A percentile compares a stretch with the other conserved stretches of the same genome.
phyloP scores from a whole-genome alignment of 2,797 vertebrate genomes.

The Cryptoprocta ferox region DNA sequence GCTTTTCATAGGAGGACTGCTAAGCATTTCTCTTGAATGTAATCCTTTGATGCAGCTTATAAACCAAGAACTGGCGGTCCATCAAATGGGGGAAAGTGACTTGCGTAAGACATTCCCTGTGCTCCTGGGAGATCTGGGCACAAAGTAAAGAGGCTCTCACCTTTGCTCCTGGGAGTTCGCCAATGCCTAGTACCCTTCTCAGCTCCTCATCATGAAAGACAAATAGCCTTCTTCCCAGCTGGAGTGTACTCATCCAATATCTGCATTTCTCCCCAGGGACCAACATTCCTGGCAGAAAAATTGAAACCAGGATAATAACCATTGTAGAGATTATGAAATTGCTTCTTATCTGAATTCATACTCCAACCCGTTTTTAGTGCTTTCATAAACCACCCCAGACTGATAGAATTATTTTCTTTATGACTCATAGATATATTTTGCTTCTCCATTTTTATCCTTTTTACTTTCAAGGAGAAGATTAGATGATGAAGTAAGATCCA shows the following conservation, averaged over 20 bases:
- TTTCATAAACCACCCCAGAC: constrained; percentile 47
- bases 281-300: constrained; percentile 68
- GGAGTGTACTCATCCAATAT: neutral
- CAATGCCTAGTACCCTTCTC: constrained; percentile 22
- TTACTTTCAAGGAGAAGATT: constrained; percentile 61
- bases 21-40: constrained; percentile 31
- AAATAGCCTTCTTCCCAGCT: constrained; percentile 53
- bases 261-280: constrained; percentile 43
- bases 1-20: neutral
- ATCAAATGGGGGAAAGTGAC: constrained; percentile 4
- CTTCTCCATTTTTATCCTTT: constrained; percentile 57
- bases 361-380: constrained; percentile 25
- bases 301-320: constrained; percentile 59
- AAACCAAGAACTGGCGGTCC: neutral
- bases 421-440: constrained; percentile 52
- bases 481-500: constrained; percentile 31
- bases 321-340: constrained; percentile 61
- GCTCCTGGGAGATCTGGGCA: neutral
- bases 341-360: constrained; percentile 63
- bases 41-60: neutral
- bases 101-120: neutral
- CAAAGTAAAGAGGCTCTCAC: neutral
- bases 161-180: constrained; percentile 24
- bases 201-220: constrained; percentile 4
- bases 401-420: constrained; percentile 63